Percentiles rank a stretch among this genome's conserved stretches.
Conservation (phyloP, 2,113 vertebrate species). For the Pseudorectes ferrugineus region DNA sequence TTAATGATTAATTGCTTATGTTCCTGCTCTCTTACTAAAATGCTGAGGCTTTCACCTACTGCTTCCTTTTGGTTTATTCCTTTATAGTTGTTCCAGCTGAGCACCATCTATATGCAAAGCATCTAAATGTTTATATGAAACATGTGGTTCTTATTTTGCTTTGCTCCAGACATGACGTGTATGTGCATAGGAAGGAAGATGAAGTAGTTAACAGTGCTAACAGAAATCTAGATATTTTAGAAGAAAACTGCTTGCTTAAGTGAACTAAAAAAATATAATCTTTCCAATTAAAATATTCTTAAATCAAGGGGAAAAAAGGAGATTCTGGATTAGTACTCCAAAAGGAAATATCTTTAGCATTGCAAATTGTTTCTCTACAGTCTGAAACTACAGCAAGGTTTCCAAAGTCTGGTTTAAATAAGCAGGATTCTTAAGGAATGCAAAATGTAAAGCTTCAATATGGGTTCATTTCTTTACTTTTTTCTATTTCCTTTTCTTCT, state of each 20-base stretch:
- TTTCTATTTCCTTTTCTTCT: too few relatives aligned
- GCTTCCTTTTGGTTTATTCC: conserved; percentile 11
- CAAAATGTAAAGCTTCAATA: neutral
- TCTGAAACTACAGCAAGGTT: neutral
- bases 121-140: conserved; percentile 38
- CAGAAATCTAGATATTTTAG: conserved; percentile 24
- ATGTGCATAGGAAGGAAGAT: conserved; percentile 39
- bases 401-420: conserved; percentile 50
- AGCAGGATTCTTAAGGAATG: neutral
- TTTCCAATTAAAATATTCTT: conserved; percentile 57
- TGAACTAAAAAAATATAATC: neutral
- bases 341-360: conserved; percentile 47
- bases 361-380: conserved; percentile 20
- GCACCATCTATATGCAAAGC: conserved; percentile 35
- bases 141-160: conserved; percentile 55
- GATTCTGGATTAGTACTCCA: neutral
- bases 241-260: conserved; percentile 4
- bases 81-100: conserved; percentile 45
- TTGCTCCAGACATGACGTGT: conserved; percentile 49
- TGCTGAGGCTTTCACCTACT: conserved; percentile 47
- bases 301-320: neutral
- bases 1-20: conserved; percentile 31
- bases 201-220: conserved; percentile 43
- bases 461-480: neutral
- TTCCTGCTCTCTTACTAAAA: conserved; percentile 22